These are phyloP conservation scores for Tetrao urogallus DNA, from an alignment of 2,113 vertebrate genomes.

Conservation along the genomic window DNA sequence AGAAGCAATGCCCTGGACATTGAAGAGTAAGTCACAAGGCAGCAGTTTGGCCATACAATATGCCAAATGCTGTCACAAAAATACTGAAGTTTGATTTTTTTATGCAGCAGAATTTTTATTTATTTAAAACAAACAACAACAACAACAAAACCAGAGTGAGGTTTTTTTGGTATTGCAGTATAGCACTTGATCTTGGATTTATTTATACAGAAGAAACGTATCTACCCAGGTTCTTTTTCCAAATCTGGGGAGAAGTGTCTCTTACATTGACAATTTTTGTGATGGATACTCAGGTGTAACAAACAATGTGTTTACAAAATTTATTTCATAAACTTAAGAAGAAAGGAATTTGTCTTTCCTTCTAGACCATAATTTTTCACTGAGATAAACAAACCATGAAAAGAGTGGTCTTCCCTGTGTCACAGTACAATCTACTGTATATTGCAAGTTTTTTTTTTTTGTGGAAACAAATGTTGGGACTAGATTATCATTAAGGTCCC, in stretches of 20 bases:
- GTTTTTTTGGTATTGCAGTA: neutral
- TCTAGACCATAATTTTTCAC: neutral
- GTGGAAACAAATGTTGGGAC: neutral
- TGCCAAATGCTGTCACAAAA: neutral
- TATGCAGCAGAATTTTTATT: neutral
- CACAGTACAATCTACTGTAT: neutral
- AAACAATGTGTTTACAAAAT: neutral
- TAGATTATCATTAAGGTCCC: neutral
- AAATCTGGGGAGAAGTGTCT: neutral
- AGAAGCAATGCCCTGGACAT: neutral
- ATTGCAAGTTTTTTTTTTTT: neutral
- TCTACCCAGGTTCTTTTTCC: neutral
- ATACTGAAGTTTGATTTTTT: neutral
- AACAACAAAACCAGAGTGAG: neutral
- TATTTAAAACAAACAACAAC: neutral
- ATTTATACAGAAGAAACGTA: neutral
- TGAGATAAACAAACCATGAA: neutral
- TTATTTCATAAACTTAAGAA: neutral
- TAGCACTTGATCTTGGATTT: neutral
- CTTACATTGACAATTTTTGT: neutral
- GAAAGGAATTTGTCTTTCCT: neutral
- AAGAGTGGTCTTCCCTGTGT: neutral
- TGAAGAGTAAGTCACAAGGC: neutral
- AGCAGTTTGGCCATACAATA: neutral
- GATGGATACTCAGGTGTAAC: neutral